Evolutionary conservation across 2,888 invertebrate genomes (phyloP), one percentile per base, ranked within the genome.

Genomic region (Ophraella communa): DNA sequence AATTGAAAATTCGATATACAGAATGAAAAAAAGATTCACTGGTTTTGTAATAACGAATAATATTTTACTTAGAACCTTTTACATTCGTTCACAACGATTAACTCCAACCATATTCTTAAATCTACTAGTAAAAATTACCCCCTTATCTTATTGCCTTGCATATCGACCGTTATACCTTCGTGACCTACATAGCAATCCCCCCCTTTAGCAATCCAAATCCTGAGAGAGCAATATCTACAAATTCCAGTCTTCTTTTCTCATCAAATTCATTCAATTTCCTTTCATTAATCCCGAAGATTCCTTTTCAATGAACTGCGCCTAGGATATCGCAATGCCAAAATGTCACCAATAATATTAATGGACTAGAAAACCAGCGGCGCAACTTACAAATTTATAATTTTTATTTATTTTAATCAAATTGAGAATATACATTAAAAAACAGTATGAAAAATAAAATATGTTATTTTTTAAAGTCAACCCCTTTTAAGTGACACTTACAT

Each of bases 261-360:
- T 60, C 56, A 51, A 65, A 55, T 56, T 65, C 65, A 65, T 65
- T 65, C 57, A 44, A 39, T 61, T 57, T 52, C 56, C 55, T 55
- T n/a, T 44, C 24, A 55, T 55, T 65, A 60, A 61, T 61, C 53
- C 61, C 45, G 45, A 21, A 61, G 56, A 59, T 61, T 56, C 56
- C 56, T 56, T 65, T 60, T 65, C 65, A 65, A 65, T 65, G 61
- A 56, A 53, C 44, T 21, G 33, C 49, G 27, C 49, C 3, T 51
- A 18, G 14, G 61, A 45, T 54, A 54, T 64, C 54, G 39, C 59
- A 54, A 64, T 59, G 53, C 56, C 55, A 54, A 51, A 51, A 62
- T 58, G 62, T 59, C 66, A 55, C 54, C 67, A 64, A 67, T 65
- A 61, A 55, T 59, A 45, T 62, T 67, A 67, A 67, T 64, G 60